These are phyloP conservation scores for Morphnarchus princeps DNA, from an alignment of 2,113 vertebrate species.

Conservation along the genomic window DNA sequence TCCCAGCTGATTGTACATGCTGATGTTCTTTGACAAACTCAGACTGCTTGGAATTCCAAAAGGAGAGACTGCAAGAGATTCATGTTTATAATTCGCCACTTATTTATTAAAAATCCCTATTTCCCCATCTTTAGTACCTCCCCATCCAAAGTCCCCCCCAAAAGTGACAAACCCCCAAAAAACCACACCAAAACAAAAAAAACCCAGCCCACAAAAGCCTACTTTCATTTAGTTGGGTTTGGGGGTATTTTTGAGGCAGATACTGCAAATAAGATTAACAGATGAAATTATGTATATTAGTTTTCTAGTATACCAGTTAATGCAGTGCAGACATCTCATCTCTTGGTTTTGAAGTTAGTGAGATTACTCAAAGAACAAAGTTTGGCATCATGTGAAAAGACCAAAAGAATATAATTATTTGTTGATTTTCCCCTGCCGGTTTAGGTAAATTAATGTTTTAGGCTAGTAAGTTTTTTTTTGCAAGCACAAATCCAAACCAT, in stretches of 20 bases:
- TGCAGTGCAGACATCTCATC: neutral
- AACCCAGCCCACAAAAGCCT: neutral
- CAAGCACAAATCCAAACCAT: too few relatives aligned
- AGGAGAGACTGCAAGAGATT: neutral
- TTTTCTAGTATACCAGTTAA: neutral
- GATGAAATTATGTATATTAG: too few relatives aligned
- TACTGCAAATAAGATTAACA: too few relatives aligned
- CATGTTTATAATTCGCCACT: neutral
- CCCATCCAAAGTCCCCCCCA: neutral
- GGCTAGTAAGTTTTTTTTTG: neutral
- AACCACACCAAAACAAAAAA: neutral
- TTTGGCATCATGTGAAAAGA: neutral
- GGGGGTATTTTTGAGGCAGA: neutral
- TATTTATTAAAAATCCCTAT: neutral
- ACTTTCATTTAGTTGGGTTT: neutral
- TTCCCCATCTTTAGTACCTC: neutral
- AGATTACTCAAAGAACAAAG: neutral
- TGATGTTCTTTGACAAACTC: neutral
- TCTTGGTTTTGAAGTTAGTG: neutral
- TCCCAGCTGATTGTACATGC: neutral
- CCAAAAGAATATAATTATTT: neutral
- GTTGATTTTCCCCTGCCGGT: rapidly evolving
- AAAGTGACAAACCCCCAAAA: neutral
- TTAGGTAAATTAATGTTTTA: neutral
- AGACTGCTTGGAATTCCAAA: neutral